phyloP scores from a whole-genome alignment of 2,113 vertebrate genomes.

The Hemibagrus wyckioides region DNA sequence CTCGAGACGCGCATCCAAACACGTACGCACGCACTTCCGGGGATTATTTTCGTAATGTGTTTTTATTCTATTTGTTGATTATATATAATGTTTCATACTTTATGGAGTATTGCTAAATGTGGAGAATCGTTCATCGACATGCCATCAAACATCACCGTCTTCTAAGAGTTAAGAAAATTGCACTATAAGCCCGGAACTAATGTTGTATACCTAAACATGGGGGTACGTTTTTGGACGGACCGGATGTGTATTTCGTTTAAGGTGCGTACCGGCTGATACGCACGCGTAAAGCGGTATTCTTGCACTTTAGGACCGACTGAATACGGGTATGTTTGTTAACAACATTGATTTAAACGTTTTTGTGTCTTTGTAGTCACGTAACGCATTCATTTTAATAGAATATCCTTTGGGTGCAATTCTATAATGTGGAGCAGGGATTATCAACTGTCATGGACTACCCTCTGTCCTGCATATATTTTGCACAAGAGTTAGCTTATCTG shows the following conservation, averaged over 20 bases:
- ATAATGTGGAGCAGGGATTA: neutral
- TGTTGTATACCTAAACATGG: neutral
- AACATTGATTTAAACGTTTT: neutral
- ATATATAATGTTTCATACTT: neutral
- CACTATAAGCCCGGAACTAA: neutral
- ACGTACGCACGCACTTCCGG: slow-evolving; percentile 35
- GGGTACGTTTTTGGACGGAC: slow-evolving; percentile 10
- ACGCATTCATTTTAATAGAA: neutral
- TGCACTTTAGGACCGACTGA: neutral
- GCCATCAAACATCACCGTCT: neutral
- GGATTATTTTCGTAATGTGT: neutral
- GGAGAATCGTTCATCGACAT: neutral
- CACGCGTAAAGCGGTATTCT: neutral
- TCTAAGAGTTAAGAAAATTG: neutral
- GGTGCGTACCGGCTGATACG: neutral
- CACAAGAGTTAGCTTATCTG: too few species aligned
- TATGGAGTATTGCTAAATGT: neutral
- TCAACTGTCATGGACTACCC: neutral
- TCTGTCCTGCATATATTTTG: too few species aligned
- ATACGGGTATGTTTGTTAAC: neutral
- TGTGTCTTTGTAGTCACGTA: neutral
- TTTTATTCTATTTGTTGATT: neutral
- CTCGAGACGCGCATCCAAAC: slow-evolving; percentile 22
- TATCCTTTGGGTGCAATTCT: neutral
- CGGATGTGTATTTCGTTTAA: slow-evolving; percentile 19